phyloP scores from a whole-genome alignment of 1,140 invertebrate genomes.

The Brachionus calyciflorus region DNA sequence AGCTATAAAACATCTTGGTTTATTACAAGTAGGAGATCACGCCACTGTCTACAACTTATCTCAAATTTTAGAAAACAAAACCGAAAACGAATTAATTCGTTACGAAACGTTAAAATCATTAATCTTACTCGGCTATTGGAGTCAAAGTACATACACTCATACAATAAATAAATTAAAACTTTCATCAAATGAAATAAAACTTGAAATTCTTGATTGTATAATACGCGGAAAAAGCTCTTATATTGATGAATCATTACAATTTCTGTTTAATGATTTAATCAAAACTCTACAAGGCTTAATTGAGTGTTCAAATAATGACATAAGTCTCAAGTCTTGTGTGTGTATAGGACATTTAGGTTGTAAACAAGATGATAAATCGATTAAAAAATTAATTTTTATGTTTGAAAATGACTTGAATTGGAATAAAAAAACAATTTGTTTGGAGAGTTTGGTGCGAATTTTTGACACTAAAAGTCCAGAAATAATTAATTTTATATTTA shows the following conservation, averaged over 20 bases:
- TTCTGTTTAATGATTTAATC: neutral
- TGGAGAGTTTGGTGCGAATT: slow-evolving; percentile 27
- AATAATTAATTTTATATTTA: neutral
- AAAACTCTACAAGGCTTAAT: neutral
- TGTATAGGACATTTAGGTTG: slow-evolving; percentile 20
- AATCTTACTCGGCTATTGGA: slow-evolving; percentile 52
- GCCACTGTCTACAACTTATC: neutral
- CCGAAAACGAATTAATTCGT: slow-evolving; percentile 53
- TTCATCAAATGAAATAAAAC: neutral
- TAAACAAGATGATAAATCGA: neutral
- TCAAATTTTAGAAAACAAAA: slow-evolving; percentile 50
- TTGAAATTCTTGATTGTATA: neutral
- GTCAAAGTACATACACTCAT: neutral
- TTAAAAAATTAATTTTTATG: neutral
- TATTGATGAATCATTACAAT: neutral
- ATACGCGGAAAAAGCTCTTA: neutral
- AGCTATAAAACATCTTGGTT: slow-evolving; percentile 52
- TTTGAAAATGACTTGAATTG: neutral
- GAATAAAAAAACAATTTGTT: slow-evolving; percentile 1
- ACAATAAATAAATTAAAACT: neutral
- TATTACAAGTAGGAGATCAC: neutral
- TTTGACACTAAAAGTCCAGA: slow-evolving; percentile 5
- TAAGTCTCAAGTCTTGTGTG: neutral
- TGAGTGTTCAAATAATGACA: neutral
- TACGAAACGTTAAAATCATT: slow-evolving; percentile 59